Conservation (phyloP, 2,113 vertebrate genomes). For the Gymnarchus niloticus region DNA sequence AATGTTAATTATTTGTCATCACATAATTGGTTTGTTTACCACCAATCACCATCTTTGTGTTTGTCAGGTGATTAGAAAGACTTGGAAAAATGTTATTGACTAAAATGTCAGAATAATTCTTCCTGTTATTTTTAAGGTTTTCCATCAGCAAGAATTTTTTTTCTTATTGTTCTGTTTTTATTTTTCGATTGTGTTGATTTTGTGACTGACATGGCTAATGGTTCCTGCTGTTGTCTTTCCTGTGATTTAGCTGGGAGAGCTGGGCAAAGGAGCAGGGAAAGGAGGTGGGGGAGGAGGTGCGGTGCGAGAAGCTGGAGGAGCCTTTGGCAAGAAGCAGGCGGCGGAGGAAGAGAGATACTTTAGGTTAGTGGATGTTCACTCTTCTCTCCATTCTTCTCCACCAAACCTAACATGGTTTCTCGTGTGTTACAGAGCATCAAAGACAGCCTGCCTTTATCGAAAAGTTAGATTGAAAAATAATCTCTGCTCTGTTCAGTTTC, state of each 20-base stretch:
- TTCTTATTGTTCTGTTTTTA: neutral
- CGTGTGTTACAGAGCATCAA: neutral
- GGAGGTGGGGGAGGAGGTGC: conserved; percentile 69
- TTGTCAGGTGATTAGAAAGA: neutral
- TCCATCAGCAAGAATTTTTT: neutral
- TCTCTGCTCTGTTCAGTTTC: too few relatives aligned
- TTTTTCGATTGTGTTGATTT: neutral
- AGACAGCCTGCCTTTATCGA: too few relatives aligned
- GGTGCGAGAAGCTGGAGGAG: conserved; percentile 78
- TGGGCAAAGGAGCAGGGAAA: conserved; percentile 73
- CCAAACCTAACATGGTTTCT: neutral
- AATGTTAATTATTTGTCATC: conserved; percentile 14
- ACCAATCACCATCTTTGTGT: neutral
- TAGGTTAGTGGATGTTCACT: conserved; percentile 56
- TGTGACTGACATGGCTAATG: neutral
- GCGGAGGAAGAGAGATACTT: conserved; percentile 86
- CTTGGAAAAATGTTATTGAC: neutral
- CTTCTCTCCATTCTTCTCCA: too few relatives aligned
- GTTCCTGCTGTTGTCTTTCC: neutral
- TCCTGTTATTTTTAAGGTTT: neutral
- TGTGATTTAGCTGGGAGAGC: conserved; percentile 68
- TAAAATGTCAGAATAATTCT: neutral
- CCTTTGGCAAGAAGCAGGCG: conserved; percentile 73
- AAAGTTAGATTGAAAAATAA: too few relatives aligned
- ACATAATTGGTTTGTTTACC: conserved; percentile 10